These are phyloP conservation scores for Spodoptera frugiperda DNA, from an alignment of 1,140 invertebrate genomes.

Conservation along the genomic window DNA sequence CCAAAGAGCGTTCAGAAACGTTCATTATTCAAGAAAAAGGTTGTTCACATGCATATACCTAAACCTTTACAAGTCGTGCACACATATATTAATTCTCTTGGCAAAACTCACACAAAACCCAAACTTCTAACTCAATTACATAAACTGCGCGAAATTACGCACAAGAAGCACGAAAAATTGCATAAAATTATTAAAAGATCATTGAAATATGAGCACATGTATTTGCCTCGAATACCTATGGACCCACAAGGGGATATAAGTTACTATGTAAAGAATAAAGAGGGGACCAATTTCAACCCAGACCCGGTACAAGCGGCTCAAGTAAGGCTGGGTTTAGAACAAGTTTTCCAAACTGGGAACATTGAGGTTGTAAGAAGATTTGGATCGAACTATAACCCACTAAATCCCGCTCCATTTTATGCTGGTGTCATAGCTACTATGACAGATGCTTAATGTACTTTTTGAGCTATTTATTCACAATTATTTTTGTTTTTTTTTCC, in stretches of 20 bases:
- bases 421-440: slow-evolving; percentile 44
- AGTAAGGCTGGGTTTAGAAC: slow-evolving; percentile 51
- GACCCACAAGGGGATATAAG: slow-evolving; percentile 65
- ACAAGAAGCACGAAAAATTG: slow-evolving; percentile 13
- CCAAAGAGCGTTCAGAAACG: slow-evolving; percentile 55
- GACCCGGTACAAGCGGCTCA: slow-evolving; percentile 54
- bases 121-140: not conserved
- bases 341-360: slow-evolving; percentile 56
- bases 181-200: slow-evolving; percentile 46
- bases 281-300: slow-evolving; percentile 53
- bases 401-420: slow-evolving; percentile 46
- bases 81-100: slow-evolving; percentile 46
- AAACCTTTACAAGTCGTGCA: slow-evolving; percentile 52
- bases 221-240: slow-evolving; percentile 49
- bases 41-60: slow-evolving; percentile 32
- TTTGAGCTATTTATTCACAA: no score
- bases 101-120: slow-evolving; percentile 46
- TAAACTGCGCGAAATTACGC: slow-evolving; percentile 15
- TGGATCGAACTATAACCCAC: slow-evolving; percentile 63
- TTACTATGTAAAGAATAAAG: slow-evolving; percentile 66
- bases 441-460: slow-evolving; percentile 41
- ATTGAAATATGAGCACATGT: slow-evolving; percentile 37
- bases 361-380: slow-evolving; percentile 55
- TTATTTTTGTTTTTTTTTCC: not conserved
- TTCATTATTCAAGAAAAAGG: slow-evolving; percentile 47